phyloP scores from a whole-genome alignment of 2,113 vertebrate species.

The Ptilorrhoa leucosticta region DNA sequence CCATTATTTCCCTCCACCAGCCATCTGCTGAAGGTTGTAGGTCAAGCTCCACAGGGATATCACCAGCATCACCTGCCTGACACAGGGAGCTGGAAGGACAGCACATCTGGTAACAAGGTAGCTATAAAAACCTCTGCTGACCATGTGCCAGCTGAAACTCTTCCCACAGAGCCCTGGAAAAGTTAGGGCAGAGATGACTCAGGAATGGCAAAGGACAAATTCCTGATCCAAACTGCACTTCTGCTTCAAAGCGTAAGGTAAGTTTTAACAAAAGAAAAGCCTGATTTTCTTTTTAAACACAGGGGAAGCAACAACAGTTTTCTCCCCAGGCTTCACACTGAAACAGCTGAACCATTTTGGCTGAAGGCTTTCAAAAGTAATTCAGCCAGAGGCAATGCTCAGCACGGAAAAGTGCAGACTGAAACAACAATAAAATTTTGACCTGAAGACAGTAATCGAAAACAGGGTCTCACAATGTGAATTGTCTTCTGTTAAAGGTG shows the following conservation, averaged over 20 bases:
- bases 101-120: not conserved
- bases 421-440: not conserved
- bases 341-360: slow-evolving; percentile 19
- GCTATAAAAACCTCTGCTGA: not conserved
- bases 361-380: not conserved
- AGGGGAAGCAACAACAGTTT: not conserved
- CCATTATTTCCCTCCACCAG: not conserved
- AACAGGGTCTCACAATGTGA: not conserved
- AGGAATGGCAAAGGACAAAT: not conserved
- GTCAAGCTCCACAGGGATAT: not conserved
- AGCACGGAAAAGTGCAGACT: not conserved
- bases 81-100: not conserved
- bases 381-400: not conserved
- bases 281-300: not conserved
- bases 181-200: not conserved
- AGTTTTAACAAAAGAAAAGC: not conserved
- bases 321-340: not conserved
- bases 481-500: slow-evolving; percentile 28
- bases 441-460: not conserved
- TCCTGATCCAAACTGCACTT: not conserved
- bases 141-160: not conserved
- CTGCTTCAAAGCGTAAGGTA: not conserved
- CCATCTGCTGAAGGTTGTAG: not conserved
- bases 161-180: not conserved
- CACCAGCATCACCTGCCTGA: not conserved